Conservation (phyloP, 2,797 vertebrate genomes). For the Sebastes itinus region DNA sequence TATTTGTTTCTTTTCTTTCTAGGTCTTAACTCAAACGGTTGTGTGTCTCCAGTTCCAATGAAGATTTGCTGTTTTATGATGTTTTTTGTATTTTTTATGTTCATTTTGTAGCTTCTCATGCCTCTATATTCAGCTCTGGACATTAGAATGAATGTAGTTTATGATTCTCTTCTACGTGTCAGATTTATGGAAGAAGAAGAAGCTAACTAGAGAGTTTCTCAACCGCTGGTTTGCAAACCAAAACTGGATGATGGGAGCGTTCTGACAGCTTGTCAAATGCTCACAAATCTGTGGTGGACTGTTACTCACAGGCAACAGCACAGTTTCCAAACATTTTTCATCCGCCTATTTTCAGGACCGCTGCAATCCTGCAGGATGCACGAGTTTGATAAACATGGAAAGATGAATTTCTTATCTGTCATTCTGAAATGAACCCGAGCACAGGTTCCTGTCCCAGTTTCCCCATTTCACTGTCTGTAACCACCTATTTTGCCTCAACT, state of each 20-base stretch:
- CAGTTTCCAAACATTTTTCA: slow-evolving; percentile 33
- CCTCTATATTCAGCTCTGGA: slow-evolving; percentile 24
- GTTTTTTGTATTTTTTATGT: slow-evolving; percentile 53
- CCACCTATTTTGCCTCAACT: slow-evolving; percentile 8
- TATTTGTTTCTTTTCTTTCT: slow-evolving; percentile 19
- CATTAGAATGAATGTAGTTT: slow-evolving; percentile 11
- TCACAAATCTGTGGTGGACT: slow-evolving; percentile 15
- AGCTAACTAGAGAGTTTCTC: slow-evolving; percentile 10
- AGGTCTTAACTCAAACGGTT: slow-evolving; percentile 82
- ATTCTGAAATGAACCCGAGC: slow-evolving; percentile 22
- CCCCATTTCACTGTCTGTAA: not conserved
- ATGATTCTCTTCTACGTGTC: slow-evolving; percentile 21
- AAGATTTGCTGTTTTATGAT: slow-evolving; percentile 52
- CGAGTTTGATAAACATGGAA: slow-evolving; percentile 28
- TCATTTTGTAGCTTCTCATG: slow-evolving; percentile 58
- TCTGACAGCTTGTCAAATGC: slow-evolving; percentile 41
- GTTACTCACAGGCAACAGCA: slow-evolving; percentile 13
- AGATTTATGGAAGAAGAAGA: slow-evolving; percentile 24
- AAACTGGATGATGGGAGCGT: slow-evolving; percentile 1
- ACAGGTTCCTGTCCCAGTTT: slow-evolving; percentile 18
- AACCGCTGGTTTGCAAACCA: slow-evolving; percentile 7
- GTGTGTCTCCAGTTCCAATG: slow-evolving; percentile 38
- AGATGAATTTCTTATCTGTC: slow-evolving; percentile 33
- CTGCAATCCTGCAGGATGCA: slow-evolving; percentile 32
- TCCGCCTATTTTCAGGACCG: slow-evolving; percentile 45